Base-by-base conservation (phyloP, 2,888 invertebrate species). In the Blastobasis lacticolella region DNA sequence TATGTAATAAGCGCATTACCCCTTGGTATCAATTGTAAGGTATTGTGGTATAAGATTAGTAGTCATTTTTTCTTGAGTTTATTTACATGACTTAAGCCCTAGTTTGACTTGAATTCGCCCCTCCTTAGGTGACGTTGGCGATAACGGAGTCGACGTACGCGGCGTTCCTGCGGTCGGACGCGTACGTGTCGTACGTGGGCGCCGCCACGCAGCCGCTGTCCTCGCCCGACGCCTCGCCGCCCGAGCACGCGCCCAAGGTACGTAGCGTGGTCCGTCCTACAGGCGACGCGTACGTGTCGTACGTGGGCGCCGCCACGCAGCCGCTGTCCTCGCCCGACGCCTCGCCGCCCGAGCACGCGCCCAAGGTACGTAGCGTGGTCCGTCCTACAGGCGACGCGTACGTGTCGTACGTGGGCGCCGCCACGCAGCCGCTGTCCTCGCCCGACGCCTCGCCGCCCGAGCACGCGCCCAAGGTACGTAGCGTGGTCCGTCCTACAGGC, bases 141-240 rank as follows among this genome's bases (percentile, higher is more conserved):
- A 96, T 98, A 76, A 94, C 94, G 59, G 93, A 94, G 75, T 94
- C 95, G 55, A 94, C 95, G 57, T 98, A 98, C 89, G 95, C 95
- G 54, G 94, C 95, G 81, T 98, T 98, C 87, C 91, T 98, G 60
- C 94, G 94, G 66, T 97, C 97, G 66, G 97, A 97, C 70, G 92
- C 95, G 81, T 98, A 97, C 90, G 92, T 97, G 71, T 91, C 93
- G 75, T 94, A 94, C 84, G 92, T 95, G 57, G 75, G 96, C 95
- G 83, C 92, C 91, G 89, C 98, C 94, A 90, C 92, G 94, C 80
- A 89, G 90, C 95, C 84, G 91, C 94, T 88, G 87, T 93, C 86
- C 86, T 91, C 89, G 87, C 92, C 84, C 62, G 85, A 83, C 69
- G 71, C 77, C 45, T 75, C 77, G 65, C 82, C 81, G 61, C 77